Evolutionary conservation across 2,113 vertebrate genomes (phyloP).

Genomic region (Okapia johnstoni): DNA sequence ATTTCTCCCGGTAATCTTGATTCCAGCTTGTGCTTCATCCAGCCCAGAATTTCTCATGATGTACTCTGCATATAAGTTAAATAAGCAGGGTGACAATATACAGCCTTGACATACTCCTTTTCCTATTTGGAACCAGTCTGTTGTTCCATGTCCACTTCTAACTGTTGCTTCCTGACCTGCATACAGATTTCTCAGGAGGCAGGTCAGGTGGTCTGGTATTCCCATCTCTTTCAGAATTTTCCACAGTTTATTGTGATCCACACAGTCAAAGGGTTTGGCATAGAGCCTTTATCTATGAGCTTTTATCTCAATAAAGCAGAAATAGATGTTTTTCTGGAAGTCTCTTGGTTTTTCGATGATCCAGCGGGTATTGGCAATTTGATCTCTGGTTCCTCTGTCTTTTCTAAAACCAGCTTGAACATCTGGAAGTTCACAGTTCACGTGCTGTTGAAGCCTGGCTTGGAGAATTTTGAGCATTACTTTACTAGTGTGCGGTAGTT

Average conservation of each 20-base stretch:
- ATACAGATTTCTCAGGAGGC: not conserved
- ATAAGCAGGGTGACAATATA: no score
- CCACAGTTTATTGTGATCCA: not conserved
- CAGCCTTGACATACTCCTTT: no score
- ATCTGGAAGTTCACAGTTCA: not conserved
- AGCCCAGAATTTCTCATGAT: no score
- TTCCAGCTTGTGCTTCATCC: no score
- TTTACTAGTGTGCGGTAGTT: rapidly evolving
- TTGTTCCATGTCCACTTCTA: not conserved
- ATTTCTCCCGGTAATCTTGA: no score
- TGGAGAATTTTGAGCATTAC: not conserved
- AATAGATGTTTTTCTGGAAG: no score
- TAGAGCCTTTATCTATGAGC: no score
- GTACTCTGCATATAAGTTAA: no score
- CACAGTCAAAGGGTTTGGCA: no score
- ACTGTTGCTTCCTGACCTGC: not conserved
- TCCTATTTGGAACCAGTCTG: not conserved
- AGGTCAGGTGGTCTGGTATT: not conserved
- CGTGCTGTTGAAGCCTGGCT: not conserved
- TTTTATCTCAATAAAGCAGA: no score
- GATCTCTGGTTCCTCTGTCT: not conserved
- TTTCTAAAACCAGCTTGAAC: not conserved
- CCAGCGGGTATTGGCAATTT: not conserved
- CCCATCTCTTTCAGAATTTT: not conserved
- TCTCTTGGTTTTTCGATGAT: no score